These are phyloP conservation scores for Phymastichus coffea DNA, from an alignment of 1,140 invertebrate species.

Conservation along the genomic window DNA sequence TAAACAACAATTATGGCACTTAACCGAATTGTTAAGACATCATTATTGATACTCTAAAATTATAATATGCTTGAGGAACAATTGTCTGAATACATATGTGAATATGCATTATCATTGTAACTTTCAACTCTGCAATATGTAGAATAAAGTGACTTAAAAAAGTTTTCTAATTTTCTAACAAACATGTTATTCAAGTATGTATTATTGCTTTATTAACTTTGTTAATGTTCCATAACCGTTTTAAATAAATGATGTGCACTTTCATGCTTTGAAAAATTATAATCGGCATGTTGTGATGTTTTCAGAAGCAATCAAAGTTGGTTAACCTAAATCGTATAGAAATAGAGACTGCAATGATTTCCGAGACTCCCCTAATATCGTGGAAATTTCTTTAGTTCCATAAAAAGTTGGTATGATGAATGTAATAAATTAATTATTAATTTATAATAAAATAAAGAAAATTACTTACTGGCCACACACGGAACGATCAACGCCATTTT, in stretches of 20 bases:
- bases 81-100: not conserved
- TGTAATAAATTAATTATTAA: not conserved
- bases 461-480: constrained; percentile 51
- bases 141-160: too few relatives aligned
- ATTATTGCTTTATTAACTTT: too few relatives aligned
- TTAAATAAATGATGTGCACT: too few relatives aligned
- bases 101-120: not conserved
- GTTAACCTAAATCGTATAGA: not conserved
- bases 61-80: too few relatives aligned
- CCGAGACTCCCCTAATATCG: not conserved
- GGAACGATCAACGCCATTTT: constrained; percentile 54
- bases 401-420: too few relatives aligned
- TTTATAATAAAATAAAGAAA: constrained; percentile 20
- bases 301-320: constrained; percentile 11
- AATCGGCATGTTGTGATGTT: too few relatives aligned
- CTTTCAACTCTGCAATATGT: too few relatives aligned
- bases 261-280: too few relatives aligned
- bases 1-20: not conserved
- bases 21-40: not conserved
- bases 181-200: too few relatives aligned
- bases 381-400: not conserved
- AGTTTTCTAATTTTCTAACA: too few relatives aligned
- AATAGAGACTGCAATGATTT: not conserved
- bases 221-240: too few relatives aligned
- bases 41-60: not conserved